phyloP scores from a whole-genome alignment of 2,113 vertebrate species.

The Cololabis saira region DNA sequence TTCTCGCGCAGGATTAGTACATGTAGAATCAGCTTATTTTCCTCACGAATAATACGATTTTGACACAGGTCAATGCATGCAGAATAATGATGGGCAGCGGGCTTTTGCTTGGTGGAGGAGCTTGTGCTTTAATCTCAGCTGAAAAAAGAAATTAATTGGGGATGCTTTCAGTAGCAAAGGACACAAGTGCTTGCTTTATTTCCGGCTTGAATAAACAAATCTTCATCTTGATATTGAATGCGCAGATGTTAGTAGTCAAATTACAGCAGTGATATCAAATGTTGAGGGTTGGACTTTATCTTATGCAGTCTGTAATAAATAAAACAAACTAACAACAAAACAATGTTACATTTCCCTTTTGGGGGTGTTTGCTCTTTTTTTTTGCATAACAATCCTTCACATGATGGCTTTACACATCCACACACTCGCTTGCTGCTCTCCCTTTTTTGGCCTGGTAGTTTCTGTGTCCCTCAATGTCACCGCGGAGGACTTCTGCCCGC shows the following conservation, averaged over 20 bases:
- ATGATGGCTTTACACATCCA: not conserved
- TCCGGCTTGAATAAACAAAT: not conserved
- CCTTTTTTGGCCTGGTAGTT: not conserved
- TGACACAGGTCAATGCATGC: slow-evolving; percentile 27
- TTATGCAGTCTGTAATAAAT: no score
- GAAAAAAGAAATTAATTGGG: not conserved
- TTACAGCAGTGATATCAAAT: not conserved
- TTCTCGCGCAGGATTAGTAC: slow-evolving; percentile 30
- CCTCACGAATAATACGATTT: slow-evolving; percentile 15
- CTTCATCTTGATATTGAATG: not conserved
- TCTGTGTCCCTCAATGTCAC: slow-evolving; percentile 11
- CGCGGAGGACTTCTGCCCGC: slow-evolving; percentile 20
- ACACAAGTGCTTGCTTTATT: slow-evolving; percentile 4
- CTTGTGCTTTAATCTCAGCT: slow-evolving; percentile 16
- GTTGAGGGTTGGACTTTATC: no score
- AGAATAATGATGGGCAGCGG: slow-evolving; percentile 5
- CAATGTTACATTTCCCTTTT: no score
- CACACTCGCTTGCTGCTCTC: not conserved
- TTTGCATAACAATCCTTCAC: no score
- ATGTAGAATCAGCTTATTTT: slow-evolving; percentile 13
- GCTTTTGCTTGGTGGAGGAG: slow-evolving; percentile 21
- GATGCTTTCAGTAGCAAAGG: slow-evolving; percentile 4
- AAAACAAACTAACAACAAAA: no score
- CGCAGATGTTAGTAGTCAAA: not conserved
- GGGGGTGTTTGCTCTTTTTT: no score